Base-by-base conservation (phyloP, 2,888 invertebrate genomes). In the Tupiocoris notatus region DNA sequence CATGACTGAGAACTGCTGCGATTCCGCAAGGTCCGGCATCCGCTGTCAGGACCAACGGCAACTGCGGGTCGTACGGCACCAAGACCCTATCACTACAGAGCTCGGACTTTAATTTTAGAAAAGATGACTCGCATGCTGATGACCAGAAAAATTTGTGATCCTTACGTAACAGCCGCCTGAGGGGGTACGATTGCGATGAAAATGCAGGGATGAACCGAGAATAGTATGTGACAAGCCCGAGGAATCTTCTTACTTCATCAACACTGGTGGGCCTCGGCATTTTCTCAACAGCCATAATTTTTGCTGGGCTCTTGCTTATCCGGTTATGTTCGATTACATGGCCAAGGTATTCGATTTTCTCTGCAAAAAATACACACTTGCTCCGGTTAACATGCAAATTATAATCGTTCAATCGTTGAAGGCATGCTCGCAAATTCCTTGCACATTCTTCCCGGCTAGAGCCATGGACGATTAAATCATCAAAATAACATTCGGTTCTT, bases 401-500 rank as follows among this genome's bases (percentile, higher is more conserved):
- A 68, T 62, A 17, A 23, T 56, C 22, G 20, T 20, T 20, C 21
- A 68, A 21, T n/a, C 24, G 25, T 21, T 62, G 18, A 2, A 62
- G 62, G 21, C 62, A 62, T 16, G 62, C 62, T 20, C 18, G 62
- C 18, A 62, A 20, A 62, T 62, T 65, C 25, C 12, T 22, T 18
- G 65, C n/a, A 65, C 65, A 65, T 78, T 80, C 75, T 75, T 79
- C 71, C 18, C 62, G 9, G 9, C 77, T 74, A 12, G 66, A 54
- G 18, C 80, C 79, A 70, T 79, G 79, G 9, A 79, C 64, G 9
- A 80, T 54, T 12, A 81, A 80, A 58, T 81, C 80, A 67, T 81
- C 81, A 59, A 78, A 80, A 70, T 79, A 80, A 2, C 66, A 58
- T 24, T 66, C 75, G 1, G 64, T 63, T 18, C 75, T 76, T 9